A percentile compares a stretch with the other conserved stretches of the same genome.
Conservation (phyloP, 2,888 invertebrate species). For the Noctua fimbriata region DNA sequence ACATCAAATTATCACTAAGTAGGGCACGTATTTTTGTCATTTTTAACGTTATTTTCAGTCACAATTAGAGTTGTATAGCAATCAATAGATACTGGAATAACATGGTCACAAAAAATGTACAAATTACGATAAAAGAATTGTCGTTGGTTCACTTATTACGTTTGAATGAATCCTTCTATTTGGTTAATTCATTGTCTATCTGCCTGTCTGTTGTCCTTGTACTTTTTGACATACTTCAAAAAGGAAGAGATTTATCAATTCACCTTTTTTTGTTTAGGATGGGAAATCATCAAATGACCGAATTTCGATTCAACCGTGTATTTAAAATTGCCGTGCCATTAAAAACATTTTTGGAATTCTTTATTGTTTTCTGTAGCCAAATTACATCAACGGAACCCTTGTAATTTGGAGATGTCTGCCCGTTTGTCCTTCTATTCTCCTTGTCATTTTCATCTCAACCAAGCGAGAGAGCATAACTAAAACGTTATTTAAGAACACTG, state of each 20-base stretch:
- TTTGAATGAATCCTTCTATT: background rate
- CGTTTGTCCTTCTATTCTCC: no score
- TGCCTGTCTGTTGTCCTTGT: background rate
- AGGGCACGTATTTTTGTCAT: background rate
- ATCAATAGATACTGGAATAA: background rate
- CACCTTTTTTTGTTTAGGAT: background rate
- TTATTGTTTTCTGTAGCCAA: background rate
- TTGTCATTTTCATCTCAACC: background rate
- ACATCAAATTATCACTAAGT: constrained; percentile 6
- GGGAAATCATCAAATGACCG: no score
- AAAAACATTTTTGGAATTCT: background rate
- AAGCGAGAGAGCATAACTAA: background rate
- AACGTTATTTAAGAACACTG: background rate
- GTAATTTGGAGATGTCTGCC: background rate
- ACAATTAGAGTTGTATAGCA: background rate
- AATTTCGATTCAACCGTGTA: background rate
- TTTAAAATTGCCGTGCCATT: background rate
- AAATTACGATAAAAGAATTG: background rate
- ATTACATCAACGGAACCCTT: background rate
- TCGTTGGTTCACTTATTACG: background rate
- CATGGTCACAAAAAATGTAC: background rate
- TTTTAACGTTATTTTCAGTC: background rate
- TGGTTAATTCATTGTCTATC: background rate
- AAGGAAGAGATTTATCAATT: background rate
- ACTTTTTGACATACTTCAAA: background rate